Base-by-base conservation (phyloP, 2,797 vertebrate genomes). In the Oophaga sylvatica region DNA sequence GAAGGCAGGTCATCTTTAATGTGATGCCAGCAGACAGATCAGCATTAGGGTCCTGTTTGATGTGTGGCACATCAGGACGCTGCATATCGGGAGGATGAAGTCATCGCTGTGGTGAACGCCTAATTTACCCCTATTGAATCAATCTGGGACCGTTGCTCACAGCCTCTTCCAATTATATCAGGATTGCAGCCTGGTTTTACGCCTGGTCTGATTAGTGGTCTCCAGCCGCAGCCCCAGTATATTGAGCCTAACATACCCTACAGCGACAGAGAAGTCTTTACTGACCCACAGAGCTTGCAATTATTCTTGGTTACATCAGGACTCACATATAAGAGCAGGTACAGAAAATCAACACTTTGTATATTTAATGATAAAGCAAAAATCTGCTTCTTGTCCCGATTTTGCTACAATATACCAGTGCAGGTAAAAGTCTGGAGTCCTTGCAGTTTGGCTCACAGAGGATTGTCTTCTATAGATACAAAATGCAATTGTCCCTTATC, bases 21-120 rank as follows among this genome's bases (percentile, higher is more conserved):
- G 90, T 80, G 60, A 81, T 92, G 92, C 92, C 92, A 92, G 88
- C 71, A 90, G 79, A 90, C 10, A 1, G 81, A 20, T 81, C 82
- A 70, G 84, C 79, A 86, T 87, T 73, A 0, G 0, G 70, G 84
- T 29, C 45, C 83, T 73, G 75, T 86, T 90, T 91, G 86, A 87
- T 79, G 87, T 84, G 83, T 22, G 0, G 4, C 6, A 53, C 26
- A 1, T 0, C 0, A 11, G 75, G 73, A 83, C 53, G 62, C 56
- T 67, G 78, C 0, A 0, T 35, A 73, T 0, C 1, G 83, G 1
- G 57, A 16, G 65, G 10, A 19, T 91, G 90, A 48, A 79, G 84
- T 91, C 68, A 80, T 81, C 70, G 5, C 76, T 17, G 87, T 80
- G 45, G 57, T 0, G 0, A 45, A 86, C 63, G 86, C 57, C 88